Evolutionary conservation across 2,113 vertebrate species (phyloP), one percentile per base, ranked within the genome.

Genomic region (Oreotrochilus melanogaster): DNA sequence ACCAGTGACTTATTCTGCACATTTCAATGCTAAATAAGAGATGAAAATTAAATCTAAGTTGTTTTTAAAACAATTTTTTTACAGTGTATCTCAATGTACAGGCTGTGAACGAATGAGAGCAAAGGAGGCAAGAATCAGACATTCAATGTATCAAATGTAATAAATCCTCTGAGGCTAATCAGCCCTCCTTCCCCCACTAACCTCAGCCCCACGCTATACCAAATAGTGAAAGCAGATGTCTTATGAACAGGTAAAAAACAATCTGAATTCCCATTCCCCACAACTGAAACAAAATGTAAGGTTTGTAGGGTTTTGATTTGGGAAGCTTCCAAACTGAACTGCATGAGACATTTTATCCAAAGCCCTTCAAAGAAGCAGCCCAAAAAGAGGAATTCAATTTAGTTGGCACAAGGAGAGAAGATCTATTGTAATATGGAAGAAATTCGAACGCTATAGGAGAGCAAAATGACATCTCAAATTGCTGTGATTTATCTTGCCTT

Each of bases 181-280:
- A 95, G 92, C 92, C 69, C 84, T 92, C 95, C 95, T 96, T 88
- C 92, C 92, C 89, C 89, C 85, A 85, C 92, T 95, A 97, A 97
- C 95, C 94, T 95, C 93, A 97, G 89, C 78, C 84, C 84, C 95
- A 97, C 23, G 23, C 82, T 95, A 95, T 82, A 95, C 93, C 97
- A 98, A 98, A 98, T 97, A 98, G 96, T 95, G 97, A 98, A 98
- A 98, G 98, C 97, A 98, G 98, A 98, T 98, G 97, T 97, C 96
- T 97, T 91, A 48, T 69, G 96, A 93, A 95, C 94, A 97, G 96
- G 98, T 96, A 95, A 95, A 94, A 97, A 97, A 48, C 95, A 97
- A 91, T 95, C 80, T 47, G 75, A 96, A 97, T 95, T 80, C 94
- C 95, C 97, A 89, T 51, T 96, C 93, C 81, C 88, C 91, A 92